A percentile compares a stretch with the other conserved stretches of the same genome.
These are phyloP conservation scores for Pyrochroa serraticornis DNA, from an alignment of 2,888 invertebrate species.

Conservation along the genomic window DNA sequence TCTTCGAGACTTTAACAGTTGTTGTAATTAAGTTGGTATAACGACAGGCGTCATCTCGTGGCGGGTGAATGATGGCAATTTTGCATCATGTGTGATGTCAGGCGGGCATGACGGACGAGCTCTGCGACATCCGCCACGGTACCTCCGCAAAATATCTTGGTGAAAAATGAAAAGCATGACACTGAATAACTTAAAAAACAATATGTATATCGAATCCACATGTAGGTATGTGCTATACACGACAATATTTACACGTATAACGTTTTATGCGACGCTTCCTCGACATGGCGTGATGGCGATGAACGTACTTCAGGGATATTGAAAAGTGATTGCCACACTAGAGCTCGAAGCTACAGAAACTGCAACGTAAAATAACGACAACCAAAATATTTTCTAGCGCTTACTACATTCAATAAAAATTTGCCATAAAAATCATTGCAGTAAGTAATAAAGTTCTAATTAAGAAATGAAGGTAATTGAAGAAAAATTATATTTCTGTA, in stretches of 20 bases:
- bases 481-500: too few species aligned
- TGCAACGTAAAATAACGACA: too few species aligned
- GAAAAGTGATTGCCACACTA: conserved; percentile 16
- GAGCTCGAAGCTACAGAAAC: too few species aligned
- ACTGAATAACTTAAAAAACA: conserved; percentile 44
- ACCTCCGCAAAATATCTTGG: conserved; percentile 36
- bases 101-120: conserved; percentile 42
- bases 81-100: conserved; percentile 41
- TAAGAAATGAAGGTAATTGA: too few species aligned
- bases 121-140: conserved; percentile 39
- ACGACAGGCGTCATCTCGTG: conserved; percentile 28
- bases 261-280: conserved; percentile 26
- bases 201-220: conserved; percentile 35
- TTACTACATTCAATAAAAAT: too few species aligned
- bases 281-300: conserved; percentile 17
- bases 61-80: conserved; percentile 40
- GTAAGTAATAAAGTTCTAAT: too few species aligned
- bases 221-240: conserved; percentile 16
- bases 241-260: conserved; percentile 26
- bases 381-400: too few species aligned
- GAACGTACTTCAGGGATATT: conserved; percentile 24
- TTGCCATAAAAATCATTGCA: too few species aligned
- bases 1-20: not conserved
- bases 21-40: conserved; percentile 20
- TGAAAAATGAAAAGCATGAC: conserved; percentile 48